Base-by-base conservation (phyloP, 64 coral and sea anemone species). In the Montipora sp. region DNA sequence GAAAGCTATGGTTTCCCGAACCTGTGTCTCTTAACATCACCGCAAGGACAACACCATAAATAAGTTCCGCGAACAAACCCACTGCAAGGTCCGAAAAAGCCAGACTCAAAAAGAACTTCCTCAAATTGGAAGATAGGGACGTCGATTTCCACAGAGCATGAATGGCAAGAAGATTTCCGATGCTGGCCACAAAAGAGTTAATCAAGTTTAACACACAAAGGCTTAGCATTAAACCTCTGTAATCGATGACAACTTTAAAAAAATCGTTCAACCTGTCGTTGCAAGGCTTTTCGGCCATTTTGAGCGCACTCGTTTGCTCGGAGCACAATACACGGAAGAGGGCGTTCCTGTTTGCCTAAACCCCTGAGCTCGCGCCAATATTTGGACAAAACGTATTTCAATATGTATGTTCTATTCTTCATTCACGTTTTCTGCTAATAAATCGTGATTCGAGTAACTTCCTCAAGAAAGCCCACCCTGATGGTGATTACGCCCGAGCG, bases 31-130 rank as follows among this genome's bases (percentile, higher is more conserved):
- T 60, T 7, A 81, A 63, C 79, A 81, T 81, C 3, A 43, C 8
- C n/a, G 20, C 79, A 7, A 81, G 36, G 11, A 81, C 19, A 44
- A 14, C 53, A 36, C 79, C 79, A 81, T 36, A 73, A 2, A 71
- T 73, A 18, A 51, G 78, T 50, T 90, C 59, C 3, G 78, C 65
- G 6, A 81, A 51, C n/a, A 90, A 16, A 70, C 63, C 89, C 3
- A 82, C 78, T 0, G 77, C 47, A 51, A 90, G 79, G 51, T 82
- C 89, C 43, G 89, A 90, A 14, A 90, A 18, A 24, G 78, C 65
- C 19, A 90, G 70, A n/a, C 89, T 80, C 15, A 87, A 5, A 7
- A 87, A 72, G 13, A 81, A 60, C 11, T 2, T 23, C 57, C 23
- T 55, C 16, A 60, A 27, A 60, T 15, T 60, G 12, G 53, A 7